phyloP scores from a whole-genome alignment of 2,888 invertebrate genomes.

The Calameuta pallipes region DNA sequence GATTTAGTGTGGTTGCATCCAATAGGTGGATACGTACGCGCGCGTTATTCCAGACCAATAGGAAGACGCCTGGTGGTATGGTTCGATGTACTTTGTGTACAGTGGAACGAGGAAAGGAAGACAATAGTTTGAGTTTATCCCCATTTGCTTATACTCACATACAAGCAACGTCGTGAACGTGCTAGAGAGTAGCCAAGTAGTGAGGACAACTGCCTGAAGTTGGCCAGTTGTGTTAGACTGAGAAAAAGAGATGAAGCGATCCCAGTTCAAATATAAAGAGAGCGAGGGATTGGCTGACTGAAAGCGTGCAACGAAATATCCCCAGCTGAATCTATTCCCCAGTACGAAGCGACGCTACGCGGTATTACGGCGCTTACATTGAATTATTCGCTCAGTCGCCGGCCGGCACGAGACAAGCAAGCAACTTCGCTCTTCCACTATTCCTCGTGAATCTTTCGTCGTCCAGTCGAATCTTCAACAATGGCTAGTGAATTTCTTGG shows the following conservation, averaged over 20 bases:
- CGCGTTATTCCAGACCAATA: not conserved
- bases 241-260: not conserved
- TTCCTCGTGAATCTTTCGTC: slow-evolving; percentile 11
- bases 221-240: not conserved
- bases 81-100: not conserved
- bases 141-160: not conserved
- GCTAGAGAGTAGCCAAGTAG: not conserved
- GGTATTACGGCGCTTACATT: not conserved
- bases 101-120: not conserved
- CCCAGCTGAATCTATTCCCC: not conserved
- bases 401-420: slow-evolving; percentile 1
- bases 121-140: not conserved
- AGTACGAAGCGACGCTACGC: not conserved
- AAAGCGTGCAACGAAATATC: not conserved
- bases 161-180: not conserved
- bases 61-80: not conserved
- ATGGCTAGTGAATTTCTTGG: slow-evolving; percentile 67
- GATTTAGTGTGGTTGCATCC: not conserved
- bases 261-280: not conserved
- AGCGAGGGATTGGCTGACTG: not conserved
- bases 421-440: not conserved
- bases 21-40: not conserved
- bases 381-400: slow-evolving; percentile 6
- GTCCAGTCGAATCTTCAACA: slow-evolving; percentile 25
- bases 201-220: not conserved